Conservation (phyloP, 1,140 invertebrate genomes). For the Drosophila subobscura region DNA sequence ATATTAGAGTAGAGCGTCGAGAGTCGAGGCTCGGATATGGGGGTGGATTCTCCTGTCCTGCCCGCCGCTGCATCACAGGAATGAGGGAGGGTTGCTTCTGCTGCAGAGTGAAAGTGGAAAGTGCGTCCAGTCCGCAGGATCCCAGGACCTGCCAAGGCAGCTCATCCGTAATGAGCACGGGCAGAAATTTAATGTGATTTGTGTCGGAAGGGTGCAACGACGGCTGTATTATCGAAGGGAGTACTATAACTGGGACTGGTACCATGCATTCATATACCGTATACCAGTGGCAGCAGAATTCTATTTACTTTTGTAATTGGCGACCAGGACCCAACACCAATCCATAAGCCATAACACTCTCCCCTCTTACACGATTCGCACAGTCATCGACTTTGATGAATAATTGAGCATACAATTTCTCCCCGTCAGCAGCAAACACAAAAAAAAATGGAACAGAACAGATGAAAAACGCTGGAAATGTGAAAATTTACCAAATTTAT, state of each 20-base stretch:
- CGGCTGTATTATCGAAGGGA: slow-evolving; percentile 40
- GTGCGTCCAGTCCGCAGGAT: slow-evolving; percentile 42
- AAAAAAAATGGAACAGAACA: slow-evolving; percentile 19
- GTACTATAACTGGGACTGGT: not conserved
- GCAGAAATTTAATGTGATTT: slow-evolving; percentile 78
- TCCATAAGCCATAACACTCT: slow-evolving; percentile 36
- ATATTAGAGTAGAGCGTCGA: slow-evolving; percentile 57
- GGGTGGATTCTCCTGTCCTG: slow-evolving; percentile 12
- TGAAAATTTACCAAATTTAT: slow-evolving; percentile 1
- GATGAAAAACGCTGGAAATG: slow-evolving; percentile 25
- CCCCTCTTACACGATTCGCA: slow-evolving; percentile 16
- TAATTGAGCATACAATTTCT: slow-evolving; percentile 63
- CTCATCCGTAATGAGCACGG: slow-evolving; percentile 70
- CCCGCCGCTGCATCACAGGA: slow-evolving; percentile 35
- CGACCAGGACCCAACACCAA: slow-evolving; percentile 41
- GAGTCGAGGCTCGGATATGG: slow-evolving; percentile 4
- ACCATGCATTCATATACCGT: slow-evolving; percentile 7
- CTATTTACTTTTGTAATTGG: slow-evolving; percentile 77
- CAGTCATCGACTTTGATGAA: slow-evolving; percentile 76
- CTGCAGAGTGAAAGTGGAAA: slow-evolving; percentile 65
- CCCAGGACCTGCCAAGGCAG: slow-evolving; percentile 39
- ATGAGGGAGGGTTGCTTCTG: slow-evolving; percentile 41
- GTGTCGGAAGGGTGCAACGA: slow-evolving; percentile 70
- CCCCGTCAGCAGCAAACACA: slow-evolving; percentile 37
- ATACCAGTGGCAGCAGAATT: slow-evolving; percentile 47